Conservation (phyloP, 2,888 invertebrate species). For the Nephrotoma appendiculata region DNA sequence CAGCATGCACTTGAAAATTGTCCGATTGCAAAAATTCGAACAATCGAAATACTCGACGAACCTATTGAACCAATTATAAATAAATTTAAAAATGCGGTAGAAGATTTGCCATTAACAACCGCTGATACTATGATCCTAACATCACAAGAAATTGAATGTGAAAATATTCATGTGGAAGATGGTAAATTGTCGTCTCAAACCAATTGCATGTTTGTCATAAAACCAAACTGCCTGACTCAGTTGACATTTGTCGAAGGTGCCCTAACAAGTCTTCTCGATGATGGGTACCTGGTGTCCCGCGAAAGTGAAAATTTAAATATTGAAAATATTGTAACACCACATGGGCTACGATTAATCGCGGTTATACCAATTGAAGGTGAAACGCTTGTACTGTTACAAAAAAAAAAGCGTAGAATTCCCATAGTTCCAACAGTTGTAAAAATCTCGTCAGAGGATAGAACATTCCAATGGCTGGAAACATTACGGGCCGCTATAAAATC, state of each 20-base stretch:
- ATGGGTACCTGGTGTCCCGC: constrained; percentile 43
- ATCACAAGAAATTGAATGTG: constrained; percentile 25
- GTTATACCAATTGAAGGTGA: constrained; percentile 22
- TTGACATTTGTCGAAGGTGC: constrained; percentile 27
- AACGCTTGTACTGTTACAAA: constrained; percentile 24
- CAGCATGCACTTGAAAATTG: constrained; percentile 63
- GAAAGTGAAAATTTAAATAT: constrained; percentile 40
- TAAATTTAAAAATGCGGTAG: constrained; percentile 41
- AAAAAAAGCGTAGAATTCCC: constrained; percentile 15
- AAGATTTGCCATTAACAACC: constrained; percentile 53
- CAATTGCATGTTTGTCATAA: constrained; percentile 25
- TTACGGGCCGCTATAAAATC: constrained; percentile 21
- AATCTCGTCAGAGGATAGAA: constrained; percentile 20
- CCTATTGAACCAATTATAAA: constrained; percentile 37
- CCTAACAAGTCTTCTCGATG: constrained; percentile 19
- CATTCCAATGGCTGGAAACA: constrained; percentile 24
- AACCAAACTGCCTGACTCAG: constrained; percentile 17
- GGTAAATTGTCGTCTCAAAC: constrained; percentile 36
- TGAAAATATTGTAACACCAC: constrained; percentile 17
- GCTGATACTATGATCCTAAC: constrained; percentile 45
- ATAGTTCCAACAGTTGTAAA: constrained; percentile 18
- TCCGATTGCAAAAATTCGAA: constrained; percentile 44
- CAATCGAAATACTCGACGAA: constrained; percentile 39
- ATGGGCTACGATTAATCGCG: constrained; percentile 20
- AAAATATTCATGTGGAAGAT: constrained; percentile 43